Evolutionary conservation across 2,888 invertebrate genomes (phyloP).

Genomic region (Branchellion lobata): DNA sequence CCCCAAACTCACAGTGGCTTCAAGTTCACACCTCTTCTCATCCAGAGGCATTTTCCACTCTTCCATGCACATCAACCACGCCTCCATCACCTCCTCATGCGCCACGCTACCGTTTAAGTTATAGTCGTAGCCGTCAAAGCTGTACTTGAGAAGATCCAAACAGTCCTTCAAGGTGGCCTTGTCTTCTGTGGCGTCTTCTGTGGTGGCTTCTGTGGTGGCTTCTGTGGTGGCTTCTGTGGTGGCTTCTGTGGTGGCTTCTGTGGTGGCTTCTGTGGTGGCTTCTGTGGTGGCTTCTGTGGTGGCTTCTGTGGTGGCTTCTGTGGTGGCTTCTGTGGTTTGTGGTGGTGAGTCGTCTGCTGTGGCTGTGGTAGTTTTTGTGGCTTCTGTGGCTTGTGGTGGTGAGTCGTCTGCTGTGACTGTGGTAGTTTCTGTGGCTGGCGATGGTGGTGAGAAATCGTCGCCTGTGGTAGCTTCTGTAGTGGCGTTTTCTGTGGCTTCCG

Average conservation of each 20-base stretch:
- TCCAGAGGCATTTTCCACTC: conserved; percentile 30
- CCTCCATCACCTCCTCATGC: conserved; percentile 38
- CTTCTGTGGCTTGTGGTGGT: background rate
- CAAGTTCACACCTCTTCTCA: conserved; percentile 27
- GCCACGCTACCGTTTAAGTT: conserved; percentile 38
- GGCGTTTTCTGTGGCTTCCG: background rate
- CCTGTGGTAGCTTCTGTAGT: no score
- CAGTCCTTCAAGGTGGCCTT: conserved; percentile 29
- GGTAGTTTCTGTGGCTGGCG: background rate
- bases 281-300: background rate
- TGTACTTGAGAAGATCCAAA: background rate
- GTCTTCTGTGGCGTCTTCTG: background rate
- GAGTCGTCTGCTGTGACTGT: background rate
- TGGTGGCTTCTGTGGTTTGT: background rate
- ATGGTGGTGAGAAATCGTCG: no score
- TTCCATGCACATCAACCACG: conserved; percentile 33
- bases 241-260: background rate
- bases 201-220: background rate
- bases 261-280: background rate
- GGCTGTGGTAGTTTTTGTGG: background rate
- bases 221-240: background rate
- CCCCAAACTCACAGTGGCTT: conserved; percentile 17
- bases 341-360: background rate
- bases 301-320: background rate
- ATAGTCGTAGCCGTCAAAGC: conserved; percentile 41